phyloP scores from a whole-genome alignment of 2,888 invertebrate genomes.

The Danaus chrysippus region DNA sequence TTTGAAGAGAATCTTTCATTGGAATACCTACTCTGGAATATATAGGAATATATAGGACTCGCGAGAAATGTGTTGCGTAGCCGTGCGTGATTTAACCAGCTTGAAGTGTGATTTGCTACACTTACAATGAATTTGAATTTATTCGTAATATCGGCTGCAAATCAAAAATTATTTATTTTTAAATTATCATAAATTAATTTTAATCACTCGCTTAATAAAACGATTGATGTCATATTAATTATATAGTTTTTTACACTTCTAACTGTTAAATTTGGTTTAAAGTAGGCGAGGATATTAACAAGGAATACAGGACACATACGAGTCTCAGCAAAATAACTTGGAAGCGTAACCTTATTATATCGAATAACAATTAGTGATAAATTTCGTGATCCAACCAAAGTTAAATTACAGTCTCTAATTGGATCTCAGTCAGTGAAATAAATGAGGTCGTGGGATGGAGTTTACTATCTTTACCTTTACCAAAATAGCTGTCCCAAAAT shows the following conservation, averaged over 20 bases:
- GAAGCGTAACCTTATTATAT: slow-evolving; percentile 12
- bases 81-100: too few species aligned
- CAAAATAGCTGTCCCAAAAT: too few species aligned
- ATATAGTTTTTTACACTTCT: too few species aligned
- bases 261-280: too few species aligned
- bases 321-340: slow-evolving; percentile 3
- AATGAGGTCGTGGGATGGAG: slow-evolving; percentile 14
- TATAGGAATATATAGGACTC: slow-evolving; percentile 18
- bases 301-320: neutral
- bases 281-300: too few species aligned
- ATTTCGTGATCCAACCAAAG: slow-evolving; percentile 17
- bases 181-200: too few species aligned
- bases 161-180: too few species aligned
- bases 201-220: too few species aligned
- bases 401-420: slow-evolving; percentile 29
- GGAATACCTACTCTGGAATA: slow-evolving; percentile 27
- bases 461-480: neutral
- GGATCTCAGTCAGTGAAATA: slow-evolving; percentile 24
- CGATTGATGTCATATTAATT: too few species aligned
- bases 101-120: too few species aligned
- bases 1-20: slow-evolving; percentile 29
- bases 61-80: slow-evolving; percentile 9
- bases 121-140: too few species aligned
- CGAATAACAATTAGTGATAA: slow-evolving; percentile 26
- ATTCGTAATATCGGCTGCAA: too few species aligned